Percentiles rank a stretch among this genome's conserved stretches.
Evolutionary conservation across 2,888 invertebrate species (phyloP).

Genomic region (Platypus cylindrus): DNA sequence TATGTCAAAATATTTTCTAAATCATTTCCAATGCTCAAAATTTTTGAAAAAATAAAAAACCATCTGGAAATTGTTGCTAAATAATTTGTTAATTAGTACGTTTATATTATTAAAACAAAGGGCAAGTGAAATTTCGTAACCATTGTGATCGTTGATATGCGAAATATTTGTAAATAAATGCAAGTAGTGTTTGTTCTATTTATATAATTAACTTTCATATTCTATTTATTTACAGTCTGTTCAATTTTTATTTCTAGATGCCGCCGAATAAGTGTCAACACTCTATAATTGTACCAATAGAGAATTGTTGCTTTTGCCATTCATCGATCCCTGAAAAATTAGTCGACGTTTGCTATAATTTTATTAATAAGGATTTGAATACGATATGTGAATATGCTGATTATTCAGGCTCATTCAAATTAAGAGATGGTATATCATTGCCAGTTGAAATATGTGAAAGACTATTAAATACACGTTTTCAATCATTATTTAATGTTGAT

Average conservation of each 20-base stretch:
- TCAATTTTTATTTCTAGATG: constrained; percentile 22
- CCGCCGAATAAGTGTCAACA: constrained; percentile 31
- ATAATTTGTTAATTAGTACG: too few species aligned
- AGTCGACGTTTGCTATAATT: constrained; percentile 50
- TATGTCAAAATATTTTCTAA: too few species aligned
- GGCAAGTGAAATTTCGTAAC: too few species aligned
- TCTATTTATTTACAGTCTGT: neutral
- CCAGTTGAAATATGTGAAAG: constrained; percentile 63
- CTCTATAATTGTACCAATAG: constrained; percentile 30
- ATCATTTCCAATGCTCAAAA: too few species aligned
- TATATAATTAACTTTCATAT: too few species aligned
- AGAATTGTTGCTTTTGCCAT: constrained; percentile 33
- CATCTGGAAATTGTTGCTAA: too few species aligned
- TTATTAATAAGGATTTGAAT: constrained; percentile 48
- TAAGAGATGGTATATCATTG: constrained; percentile 49
- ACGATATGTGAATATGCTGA: constrained; percentile 44
- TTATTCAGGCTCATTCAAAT: constrained; percentile 33
- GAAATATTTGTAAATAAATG: too few species aligned
- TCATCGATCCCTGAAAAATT: constrained; percentile 44
- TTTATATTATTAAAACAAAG: too few species aligned
- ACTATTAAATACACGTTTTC: constrained; percentile 47
- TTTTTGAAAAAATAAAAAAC: too few species aligned
- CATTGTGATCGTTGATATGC: too few species aligned
- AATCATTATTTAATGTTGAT: constrained; percentile 36
- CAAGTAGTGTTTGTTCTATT: too few species aligned